These are phyloP conservation scores for Lithophane leautieri DNA, from an alignment of 2,888 invertebrate genomes.

Conservation along the genomic window DNA sequence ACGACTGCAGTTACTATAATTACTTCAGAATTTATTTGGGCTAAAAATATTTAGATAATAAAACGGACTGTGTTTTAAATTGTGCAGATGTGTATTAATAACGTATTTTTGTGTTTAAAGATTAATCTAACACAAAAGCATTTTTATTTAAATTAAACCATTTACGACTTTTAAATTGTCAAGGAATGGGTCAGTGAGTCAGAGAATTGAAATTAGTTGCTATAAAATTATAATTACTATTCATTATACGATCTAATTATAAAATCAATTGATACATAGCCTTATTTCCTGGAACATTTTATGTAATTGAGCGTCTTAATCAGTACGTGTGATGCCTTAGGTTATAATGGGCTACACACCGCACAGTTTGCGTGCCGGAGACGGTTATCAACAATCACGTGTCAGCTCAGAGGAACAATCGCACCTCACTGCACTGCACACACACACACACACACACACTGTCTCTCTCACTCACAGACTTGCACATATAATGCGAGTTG, in stretches of 20 bases:
- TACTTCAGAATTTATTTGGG: slow-evolving; percentile 31
- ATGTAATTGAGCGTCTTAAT: background rate
- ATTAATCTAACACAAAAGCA: background rate
- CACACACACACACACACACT: slow-evolving; percentile 11
- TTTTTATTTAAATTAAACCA: background rate
- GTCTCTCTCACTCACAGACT: background rate
- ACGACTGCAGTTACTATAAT: slow-evolving; percentile 31
- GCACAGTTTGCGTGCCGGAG: no score
- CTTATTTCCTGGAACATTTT: background rate
- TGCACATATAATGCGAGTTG: background rate
- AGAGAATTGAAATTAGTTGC: background rate
- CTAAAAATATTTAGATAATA: background rate
- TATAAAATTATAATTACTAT: background rate
- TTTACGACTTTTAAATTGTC: background rate
- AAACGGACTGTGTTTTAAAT: background rate
- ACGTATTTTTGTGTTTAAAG: background rate
- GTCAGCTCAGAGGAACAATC: background rate
- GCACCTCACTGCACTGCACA: background rate
- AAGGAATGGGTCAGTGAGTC: background rate
- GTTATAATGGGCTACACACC: background rate
- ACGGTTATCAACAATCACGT: slow-evolving; percentile 13
- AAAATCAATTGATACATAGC: background rate
- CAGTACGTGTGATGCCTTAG: background rate
- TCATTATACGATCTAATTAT: background rate
- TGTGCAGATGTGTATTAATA: background rate